Evolutionary conservation across 2,888 invertebrate genomes (phyloP), one percentile per base, ranked within the genome.

Genomic region (Xylocampa areola): DNA sequence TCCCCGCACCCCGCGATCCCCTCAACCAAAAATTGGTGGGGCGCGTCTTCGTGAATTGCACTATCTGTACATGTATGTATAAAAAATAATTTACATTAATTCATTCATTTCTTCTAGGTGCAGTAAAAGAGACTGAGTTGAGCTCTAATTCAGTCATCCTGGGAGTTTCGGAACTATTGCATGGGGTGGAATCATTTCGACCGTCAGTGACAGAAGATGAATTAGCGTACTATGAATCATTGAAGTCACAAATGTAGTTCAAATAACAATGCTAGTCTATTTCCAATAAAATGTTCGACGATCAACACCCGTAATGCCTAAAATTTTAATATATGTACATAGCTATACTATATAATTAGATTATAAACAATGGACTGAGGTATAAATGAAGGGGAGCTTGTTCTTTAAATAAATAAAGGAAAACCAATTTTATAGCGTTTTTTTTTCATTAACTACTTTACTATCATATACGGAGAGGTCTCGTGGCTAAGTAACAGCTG

Each of bases 161-260:
- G 0, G 94, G 92, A 21, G 87, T 95, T 25, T 93, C 95, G 0
- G 97, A 97, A 82, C 95, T 97, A 68, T 86, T 92, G 69, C 87
- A 94, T 39, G 96, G 96, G 0, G 94, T 96, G 13, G 88, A 90
- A 51, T 91, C 95, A 44, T 95, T 97, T 66, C 95, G 96, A 59
- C 97, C 97, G 1, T 97, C 97, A 0, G 95, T 97, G 10, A 96
- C 95, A 19, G 91, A 93, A 29, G 94, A 95, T 51, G 97, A 97
- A 85, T 88, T 97, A 77, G 88, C 93, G 14, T 96, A 96, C 84
- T 97, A 96, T 76, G 94, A 95, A 73, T 90, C 94, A 2, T 76
- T 94, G 49, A 86, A 90, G 65, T 76, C 85, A 49, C 87, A 89
- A 82, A 85, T 93, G 82, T 92, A 68, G 51, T 2, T 30, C 1